A percentile compares a stretch with the other conserved stretches of the same genome.
Evolutionary conservation across 1,140 invertebrate species (phyloP).

Genomic region (Saccostrea cuccullata): DNA sequence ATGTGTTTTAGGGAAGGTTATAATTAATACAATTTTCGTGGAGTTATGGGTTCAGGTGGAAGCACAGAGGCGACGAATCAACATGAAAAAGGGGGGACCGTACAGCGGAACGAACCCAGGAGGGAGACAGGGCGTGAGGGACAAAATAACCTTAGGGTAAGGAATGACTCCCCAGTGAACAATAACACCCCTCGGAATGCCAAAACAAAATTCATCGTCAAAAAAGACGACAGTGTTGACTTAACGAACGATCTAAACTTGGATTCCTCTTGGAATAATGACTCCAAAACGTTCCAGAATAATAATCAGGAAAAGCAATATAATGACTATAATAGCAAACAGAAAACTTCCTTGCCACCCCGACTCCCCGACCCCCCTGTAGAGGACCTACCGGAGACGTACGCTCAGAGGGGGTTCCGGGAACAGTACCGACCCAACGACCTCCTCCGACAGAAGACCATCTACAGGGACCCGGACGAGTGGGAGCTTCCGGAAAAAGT

Average conservation of each 20-base stretch:
- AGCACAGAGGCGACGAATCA: slow-evolving; percentile 30
- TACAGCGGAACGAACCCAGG: not conserved
- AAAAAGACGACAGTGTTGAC: not conserved
- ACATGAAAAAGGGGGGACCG: not conserved
- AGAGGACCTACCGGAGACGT: slow-evolving; percentile 55
- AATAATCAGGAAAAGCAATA: not conserved
- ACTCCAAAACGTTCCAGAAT: not conserved
- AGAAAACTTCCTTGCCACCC: not conserved
- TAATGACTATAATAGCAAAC: not conserved
- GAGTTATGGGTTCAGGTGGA: slow-evolving; percentile 34
- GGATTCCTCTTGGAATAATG: not conserved
- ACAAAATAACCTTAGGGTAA: not conserved
- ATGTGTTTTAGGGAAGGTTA: not conserved
- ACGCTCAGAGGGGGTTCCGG: slow-evolving; percentile 58
- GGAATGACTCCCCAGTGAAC: slow-evolving; percentile 7
- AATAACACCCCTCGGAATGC: slow-evolving; percentile 13
- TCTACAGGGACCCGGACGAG: slow-evolving; percentile 59
- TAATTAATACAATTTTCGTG: not conserved
- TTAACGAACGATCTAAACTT: not conserved
- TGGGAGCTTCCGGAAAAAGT: slow-evolving; percentile 48
- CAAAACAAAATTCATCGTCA: slow-evolving; percentile 1
- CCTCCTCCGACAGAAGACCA: slow-evolving; percentile 61
- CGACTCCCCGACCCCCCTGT: not conserved
- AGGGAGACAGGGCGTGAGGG: not conserved
- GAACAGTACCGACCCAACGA: slow-evolving; percentile 57